These are phyloP conservation scores for Acanthaster planci DNA, from an alignment of 35 echinoderm and acorn worm genomes.

Conservation along the genomic window DNA sequence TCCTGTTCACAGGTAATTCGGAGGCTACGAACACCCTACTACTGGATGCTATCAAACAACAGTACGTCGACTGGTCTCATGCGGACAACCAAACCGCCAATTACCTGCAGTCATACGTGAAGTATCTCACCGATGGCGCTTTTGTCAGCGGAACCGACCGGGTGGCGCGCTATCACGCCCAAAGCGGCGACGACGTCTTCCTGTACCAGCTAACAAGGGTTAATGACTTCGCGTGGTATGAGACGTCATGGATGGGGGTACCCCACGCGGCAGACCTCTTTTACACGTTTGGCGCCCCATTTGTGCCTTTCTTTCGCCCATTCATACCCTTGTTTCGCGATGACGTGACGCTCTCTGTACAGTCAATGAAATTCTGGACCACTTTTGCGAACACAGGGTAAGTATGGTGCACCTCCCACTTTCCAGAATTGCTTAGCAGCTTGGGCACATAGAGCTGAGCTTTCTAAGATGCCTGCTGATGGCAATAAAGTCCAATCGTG, in stretches of 20 bases:
- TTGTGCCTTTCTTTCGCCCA: not conserved
- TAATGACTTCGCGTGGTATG: not conserved
- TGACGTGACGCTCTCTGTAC: conserved; percentile 50
- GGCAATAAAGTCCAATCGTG: too few species aligned
- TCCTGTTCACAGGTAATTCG: not conserved
- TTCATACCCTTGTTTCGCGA: not conserved
- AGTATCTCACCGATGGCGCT: conserved; percentile 41
- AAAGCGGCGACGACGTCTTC: conserved; percentile 41
- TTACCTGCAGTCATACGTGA: conserved; percentile 54
- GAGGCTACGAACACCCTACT: conserved; percentile 1
- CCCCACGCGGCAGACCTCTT: conserved; percentile 50
- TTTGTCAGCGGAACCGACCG: conserved; percentile 53
- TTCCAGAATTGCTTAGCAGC: too few species aligned
- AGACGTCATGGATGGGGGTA: conserved; percentile 54
- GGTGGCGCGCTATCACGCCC: conserved; percentile 44
- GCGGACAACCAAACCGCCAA: conserved; percentile 55
- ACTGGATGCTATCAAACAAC: conserved; percentile 41
- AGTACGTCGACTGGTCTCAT: conserved; percentile 70
- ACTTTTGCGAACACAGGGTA: conserved; percentile 79
- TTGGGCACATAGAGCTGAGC: too few species aligned
- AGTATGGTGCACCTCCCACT: not conserved
- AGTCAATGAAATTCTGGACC: conserved; percentile 81
- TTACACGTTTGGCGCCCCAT: conserved; percentile 56
- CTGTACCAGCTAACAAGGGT: conserved; percentile 54
- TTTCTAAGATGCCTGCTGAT: too few species aligned